These are phyloP conservation scores for Tiphia femorata DNA, from an alignment of 2,888 invertebrate genomes.

Conservation along the genomic window DNA sequence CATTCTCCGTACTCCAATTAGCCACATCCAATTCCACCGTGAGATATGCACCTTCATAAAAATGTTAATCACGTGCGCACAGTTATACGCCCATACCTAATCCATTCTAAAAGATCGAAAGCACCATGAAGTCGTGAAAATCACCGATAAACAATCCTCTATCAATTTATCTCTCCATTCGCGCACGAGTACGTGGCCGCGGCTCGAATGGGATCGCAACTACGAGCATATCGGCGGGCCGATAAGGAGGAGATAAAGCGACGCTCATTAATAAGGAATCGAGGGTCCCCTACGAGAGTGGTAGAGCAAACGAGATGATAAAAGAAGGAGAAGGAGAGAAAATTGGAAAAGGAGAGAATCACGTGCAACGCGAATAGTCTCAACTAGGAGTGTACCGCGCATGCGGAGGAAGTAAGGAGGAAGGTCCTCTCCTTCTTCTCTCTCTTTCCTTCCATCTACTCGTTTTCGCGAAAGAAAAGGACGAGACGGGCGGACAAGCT, in stretches of 20 bases:
- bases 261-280: slow-evolving; percentile 4
- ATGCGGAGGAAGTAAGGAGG: slow-evolving; percentile 28
- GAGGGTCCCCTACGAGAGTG: neutral
- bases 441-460: neutral
- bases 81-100: no score
- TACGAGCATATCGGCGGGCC: no score
- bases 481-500: neutral
- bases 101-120: no score
- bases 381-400: slow-evolving; percentile 45
- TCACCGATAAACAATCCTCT: no score
- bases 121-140: no score
- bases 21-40: no score
- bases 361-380: slow-evolving; percentile 46
- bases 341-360: slow-evolving; percentile 9
- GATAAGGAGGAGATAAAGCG: neutral
- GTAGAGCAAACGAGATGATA: neutral
- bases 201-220: no score
- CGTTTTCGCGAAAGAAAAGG: slow-evolving; percentile 21
- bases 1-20: no score
- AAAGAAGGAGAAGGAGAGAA: slow-evolving; percentile 6
- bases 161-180: no score
- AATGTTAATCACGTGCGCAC: no score
- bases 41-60: no score
- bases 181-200: no score
- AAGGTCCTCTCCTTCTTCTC: neutral